Evolutionary conservation across 2,888 invertebrate species (phyloP), one percentile per base, ranked within the genome.

Genomic region (Ferdinandea cuprea): DNA sequence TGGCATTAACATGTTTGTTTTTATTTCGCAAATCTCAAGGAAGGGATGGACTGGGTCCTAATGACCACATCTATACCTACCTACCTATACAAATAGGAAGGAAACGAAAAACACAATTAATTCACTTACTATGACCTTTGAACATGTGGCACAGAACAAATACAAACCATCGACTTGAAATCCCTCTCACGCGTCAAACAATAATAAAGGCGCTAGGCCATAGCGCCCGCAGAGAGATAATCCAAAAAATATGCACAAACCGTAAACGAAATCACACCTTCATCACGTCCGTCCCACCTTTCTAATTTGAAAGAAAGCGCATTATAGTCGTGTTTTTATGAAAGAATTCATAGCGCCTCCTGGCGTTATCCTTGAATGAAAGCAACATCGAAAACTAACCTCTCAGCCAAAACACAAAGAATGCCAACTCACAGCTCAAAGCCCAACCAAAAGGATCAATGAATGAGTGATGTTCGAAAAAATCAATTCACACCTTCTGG

Each of bases 401-500:
- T 19, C 59, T 30, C 40, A 66, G 17, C 58, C 48, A 56, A 44
- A 40, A 25, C 3, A 69, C 3, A 42, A 50, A 32, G 35, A 21
- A 65, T 13, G 30, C 25, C n/a, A 7, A 17, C 17, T 30, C 15
- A 56, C 3, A 56, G 3, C 44, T 19, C 11, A 46, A 13, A 17
- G n/a, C 13, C n/a, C 13, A 48, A 54, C 48, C 28, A 28, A 59
- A 73, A 74, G 52, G 76, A 81, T 66, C 81, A 48, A 71, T 78
- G 78, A 72, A 83, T 78, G 83, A 81, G 54, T 59, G 65, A 78
- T 68, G 72, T 61, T 17, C 21, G 42, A 30, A 48, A 71, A 73
- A 83, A 78, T 83, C 78, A 83, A 83, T 83, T 83, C 83, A 78
- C 83, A 83, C 83, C 83, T 83, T 83, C 50, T 28, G 46, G 25